Percentiles rank a stretch among this genome's conserved stretches.
phyloP scores from a whole-genome alignment of 2,113 vertebrate species.

The Ceyx cyanopectus region DNA sequence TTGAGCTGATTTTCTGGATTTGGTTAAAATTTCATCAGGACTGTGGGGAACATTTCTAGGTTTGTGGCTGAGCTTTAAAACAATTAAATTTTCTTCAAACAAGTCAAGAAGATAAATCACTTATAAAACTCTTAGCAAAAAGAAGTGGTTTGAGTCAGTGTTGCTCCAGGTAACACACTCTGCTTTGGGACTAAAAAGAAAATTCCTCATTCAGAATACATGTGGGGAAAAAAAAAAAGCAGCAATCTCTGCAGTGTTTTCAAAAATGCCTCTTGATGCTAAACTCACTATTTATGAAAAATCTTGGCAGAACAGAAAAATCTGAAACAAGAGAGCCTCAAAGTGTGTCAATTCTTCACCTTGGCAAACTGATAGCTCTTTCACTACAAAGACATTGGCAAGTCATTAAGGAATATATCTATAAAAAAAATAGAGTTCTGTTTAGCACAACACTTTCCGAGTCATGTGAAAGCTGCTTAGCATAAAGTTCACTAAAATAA shows the following conservation, averaged over 20 bases:
- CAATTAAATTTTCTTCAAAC: conserved; percentile 10
- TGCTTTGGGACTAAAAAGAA: conserved; percentile 50
- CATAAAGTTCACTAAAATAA: not conserved
- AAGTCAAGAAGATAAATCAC: conserved; percentile 28
- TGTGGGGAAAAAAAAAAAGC: not conserved
- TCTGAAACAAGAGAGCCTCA: not conserved
- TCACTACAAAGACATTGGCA: not conserved
- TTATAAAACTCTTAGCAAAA: conserved; percentile 46
- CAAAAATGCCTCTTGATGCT: conserved; percentile 19
- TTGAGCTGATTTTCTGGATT: conserved; percentile 34
- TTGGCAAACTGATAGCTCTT: not conserved
- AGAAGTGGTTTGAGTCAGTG: conserved; percentile 16
- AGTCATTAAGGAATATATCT: not conserved
- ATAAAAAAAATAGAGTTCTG: not conserved
- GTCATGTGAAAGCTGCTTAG: not conserved
- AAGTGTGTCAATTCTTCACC: not conserved
- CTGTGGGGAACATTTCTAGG: conserved; percentile 26
- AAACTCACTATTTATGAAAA: not conserved
- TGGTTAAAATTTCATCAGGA: not conserved
- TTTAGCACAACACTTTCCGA: not conserved
- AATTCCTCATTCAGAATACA: not conserved
- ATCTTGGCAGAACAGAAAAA: conserved; percentile 13
- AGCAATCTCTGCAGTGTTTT: conserved; percentile 12
- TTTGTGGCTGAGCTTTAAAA: conserved; percentile 31
- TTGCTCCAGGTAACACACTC: conserved; percentile 18